Percentiles rank a stretch among this genome's conserved stretches.
These are phyloP conservation scores for Mesoclemmys tuberculata DNA, from an alignment of 2,113 vertebrate species.

Conservation along the genomic window DNA sequence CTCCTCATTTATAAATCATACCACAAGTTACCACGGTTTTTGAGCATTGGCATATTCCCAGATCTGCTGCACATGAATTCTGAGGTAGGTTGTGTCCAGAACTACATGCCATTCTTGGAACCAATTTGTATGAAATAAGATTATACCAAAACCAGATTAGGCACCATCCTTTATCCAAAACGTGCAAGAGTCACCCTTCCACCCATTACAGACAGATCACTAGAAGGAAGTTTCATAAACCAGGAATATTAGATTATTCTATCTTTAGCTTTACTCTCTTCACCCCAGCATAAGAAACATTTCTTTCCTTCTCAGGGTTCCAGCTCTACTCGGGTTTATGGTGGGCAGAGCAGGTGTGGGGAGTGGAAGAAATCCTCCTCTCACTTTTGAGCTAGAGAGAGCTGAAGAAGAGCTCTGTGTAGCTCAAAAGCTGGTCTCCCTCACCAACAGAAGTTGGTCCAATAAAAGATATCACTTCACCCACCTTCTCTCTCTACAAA, in stretches of 20 bases:
- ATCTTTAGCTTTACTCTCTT: not conserved
- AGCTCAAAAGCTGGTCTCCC: too few relatives aligned
- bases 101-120: not conserved
- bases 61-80: rapidly evolving
- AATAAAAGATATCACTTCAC: not conserved
- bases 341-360: not conserved
- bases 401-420: too few relatives aligned
- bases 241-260: not conserved
- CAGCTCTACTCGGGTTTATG: not conserved
- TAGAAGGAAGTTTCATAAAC: not conserved
- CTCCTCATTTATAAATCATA: not conserved
- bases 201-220: not conserved
- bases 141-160: not conserved
- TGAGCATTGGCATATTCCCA: not conserved
- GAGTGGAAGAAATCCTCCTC: not conserved
- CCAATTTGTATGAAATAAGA: not conserved
- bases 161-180: not conserved
- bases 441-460: too few relatives aligned
- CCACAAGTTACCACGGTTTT: rapidly evolving
- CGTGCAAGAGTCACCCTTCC: not conserved
- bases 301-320: not conserved
- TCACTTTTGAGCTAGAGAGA: not conserved
- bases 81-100: not conserved
- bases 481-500: not conserved
- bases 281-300: not conserved